phyloP scores from a whole-genome alignment of 2,797 vertebrate genomes.

The Capromys pilorides region DNA sequence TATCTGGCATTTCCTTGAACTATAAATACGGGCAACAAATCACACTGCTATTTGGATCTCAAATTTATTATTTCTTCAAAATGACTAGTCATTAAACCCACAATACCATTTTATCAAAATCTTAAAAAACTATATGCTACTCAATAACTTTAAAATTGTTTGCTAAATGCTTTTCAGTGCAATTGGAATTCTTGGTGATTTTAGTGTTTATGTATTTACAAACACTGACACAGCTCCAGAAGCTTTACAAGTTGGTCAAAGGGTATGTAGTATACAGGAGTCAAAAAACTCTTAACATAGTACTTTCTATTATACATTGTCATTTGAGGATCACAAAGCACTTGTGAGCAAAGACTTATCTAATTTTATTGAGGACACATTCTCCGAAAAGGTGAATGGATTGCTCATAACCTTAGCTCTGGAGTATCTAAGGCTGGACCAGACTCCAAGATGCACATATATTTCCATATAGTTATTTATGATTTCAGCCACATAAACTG shows the following conservation, averaged over 20 bases:
- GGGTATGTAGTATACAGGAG: neutral
- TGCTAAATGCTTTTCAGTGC: neutral
- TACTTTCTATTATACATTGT: neutral
- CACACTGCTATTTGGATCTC: neutral
- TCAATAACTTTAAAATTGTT: slow-evolving; percentile 17
- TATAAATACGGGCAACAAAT: slow-evolving; percentile 42
- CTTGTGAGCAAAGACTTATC: neutral
- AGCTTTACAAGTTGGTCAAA: neutral
- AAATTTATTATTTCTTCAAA: slow-evolving; percentile 42
- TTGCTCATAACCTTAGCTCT: neutral
- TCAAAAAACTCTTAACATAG: neutral
- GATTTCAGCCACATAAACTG: neutral
- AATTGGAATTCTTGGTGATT: neutral
- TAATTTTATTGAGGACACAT: neutral
- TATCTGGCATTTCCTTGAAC: slow-evolving; percentile 23
- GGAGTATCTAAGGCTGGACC: neutral
- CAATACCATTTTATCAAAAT: neutral
- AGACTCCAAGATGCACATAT: neutral
- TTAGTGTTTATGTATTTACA: neutral
- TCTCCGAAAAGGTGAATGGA: neutral
- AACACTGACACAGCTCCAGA: neutral
- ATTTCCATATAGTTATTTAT: neutral
- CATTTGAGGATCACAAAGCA: neutral
- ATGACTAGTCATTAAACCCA: neutral
- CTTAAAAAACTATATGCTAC: neutral